Percentiles rank a stretch among this genome's conserved stretches.
phyloP scores from a whole-genome alignment of 2,797 vertebrate genomes.

The Pseudochirops corinnae region DNA sequence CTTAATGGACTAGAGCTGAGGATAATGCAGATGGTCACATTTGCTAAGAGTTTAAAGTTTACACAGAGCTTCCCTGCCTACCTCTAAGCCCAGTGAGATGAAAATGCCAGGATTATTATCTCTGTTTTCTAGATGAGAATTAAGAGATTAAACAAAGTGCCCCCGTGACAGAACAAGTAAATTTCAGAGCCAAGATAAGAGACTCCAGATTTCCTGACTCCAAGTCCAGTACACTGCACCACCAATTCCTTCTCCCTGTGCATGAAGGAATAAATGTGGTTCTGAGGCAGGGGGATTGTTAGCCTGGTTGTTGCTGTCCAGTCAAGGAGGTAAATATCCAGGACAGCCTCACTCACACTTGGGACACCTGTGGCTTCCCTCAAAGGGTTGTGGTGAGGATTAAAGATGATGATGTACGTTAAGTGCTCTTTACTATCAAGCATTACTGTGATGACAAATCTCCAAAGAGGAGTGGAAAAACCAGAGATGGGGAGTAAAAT shows the following conservation, averaged over 20 bases:
- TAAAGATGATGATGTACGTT: neutral
- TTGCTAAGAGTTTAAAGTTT: neutral
- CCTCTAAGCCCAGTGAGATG: neutral
- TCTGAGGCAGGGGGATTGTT: neutral
- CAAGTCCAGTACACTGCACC: neutral
- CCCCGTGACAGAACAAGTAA: neutral
- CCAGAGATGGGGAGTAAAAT: neutral
- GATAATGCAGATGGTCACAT: neutral
- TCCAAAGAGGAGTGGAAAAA: neutral
- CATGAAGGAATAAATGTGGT: neutral
- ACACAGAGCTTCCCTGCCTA: neutral
- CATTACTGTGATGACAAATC: neutral
- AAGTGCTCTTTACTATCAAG: neutral
- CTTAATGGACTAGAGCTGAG: neutral
- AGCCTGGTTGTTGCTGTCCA: neutral
- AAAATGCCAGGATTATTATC: neutral
- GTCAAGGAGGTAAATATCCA: neutral
- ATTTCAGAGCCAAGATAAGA: neutral
- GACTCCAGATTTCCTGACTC: neutral
- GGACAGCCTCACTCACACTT: neutral
- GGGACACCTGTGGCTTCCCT: neutral
- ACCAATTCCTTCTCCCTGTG: neutral
- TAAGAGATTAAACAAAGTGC: neutral
- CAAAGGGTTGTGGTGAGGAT: neutral
- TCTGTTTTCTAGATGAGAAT: slow-evolving; percentile 3